Percentiles rank a stretch among this genome's conserved stretches.
Evolutionary conservation across 2,888 invertebrate genomes (phyloP).

Genomic region (Melieria crassipennis): DNA sequence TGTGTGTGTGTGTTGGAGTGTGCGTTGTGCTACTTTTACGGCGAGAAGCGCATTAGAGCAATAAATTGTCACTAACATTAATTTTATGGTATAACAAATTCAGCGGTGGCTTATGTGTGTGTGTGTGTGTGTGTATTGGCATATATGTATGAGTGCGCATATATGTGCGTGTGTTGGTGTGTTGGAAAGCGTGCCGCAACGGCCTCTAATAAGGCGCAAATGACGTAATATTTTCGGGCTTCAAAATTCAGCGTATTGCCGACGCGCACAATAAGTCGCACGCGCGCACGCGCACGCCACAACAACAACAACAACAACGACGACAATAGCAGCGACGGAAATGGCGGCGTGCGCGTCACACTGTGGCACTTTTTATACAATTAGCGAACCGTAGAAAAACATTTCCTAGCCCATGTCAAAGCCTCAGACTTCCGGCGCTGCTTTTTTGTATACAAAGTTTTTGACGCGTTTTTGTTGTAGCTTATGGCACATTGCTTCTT

Average conservation of each 20-base stretch:
- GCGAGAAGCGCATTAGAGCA: constrained; percentile 37
- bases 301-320: not conserved
- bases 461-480: no score
- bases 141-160: no score
- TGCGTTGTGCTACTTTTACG: constrained; percentile 8
- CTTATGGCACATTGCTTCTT: no score
- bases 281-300: not conserved
- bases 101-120: constrained; percentile 4
- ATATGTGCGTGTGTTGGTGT: no score
- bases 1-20: not conserved
- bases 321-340: no score
- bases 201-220: constrained; percentile 25
- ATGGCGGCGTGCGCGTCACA: no score
- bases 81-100: constrained; percentile 40
- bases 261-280: not conserved
- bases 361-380: no score
- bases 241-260: constrained; percentile 10
- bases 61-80: constrained; percentile 42
- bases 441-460: no score
- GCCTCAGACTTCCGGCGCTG: no score
- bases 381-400: no score
- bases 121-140: constrained; percentile 6
- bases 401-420: no score
- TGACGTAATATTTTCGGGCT: constrained; percentile 33
- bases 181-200: no score